Percentiles rank a stretch among this genome's conserved stretches.
Conservation (phyloP, 2,113 vertebrate species). For the Trogon melanurus region DNA sequence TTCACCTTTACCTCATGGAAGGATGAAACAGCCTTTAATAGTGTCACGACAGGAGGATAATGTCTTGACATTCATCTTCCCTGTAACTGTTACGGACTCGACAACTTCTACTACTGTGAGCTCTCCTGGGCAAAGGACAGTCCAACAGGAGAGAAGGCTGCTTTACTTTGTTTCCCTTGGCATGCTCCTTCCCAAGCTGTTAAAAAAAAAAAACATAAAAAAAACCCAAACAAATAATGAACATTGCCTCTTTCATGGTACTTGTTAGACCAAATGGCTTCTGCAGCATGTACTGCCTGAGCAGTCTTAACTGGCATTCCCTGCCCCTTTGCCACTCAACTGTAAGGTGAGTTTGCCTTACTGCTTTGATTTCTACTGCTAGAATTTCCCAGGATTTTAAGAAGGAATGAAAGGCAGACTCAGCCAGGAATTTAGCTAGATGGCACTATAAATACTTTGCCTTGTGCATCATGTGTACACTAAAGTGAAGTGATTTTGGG, state of each 20-base stretch:
- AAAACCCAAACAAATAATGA: background rate
- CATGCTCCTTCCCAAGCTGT: background rate
- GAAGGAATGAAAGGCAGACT: background rate
- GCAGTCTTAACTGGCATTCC: background rate
- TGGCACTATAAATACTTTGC: background rate
- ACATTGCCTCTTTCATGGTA: background rate
- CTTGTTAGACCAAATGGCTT: background rate
- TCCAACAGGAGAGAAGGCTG: background rate
- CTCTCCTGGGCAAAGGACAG: background rate
- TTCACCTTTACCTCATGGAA: background rate
- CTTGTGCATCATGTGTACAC: background rate
- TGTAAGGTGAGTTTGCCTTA: background rate
- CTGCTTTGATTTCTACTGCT: background rate
- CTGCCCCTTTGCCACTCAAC: background rate
- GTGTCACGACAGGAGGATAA: background rate
- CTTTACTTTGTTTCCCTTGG: background rate
- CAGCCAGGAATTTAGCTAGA: background rate
- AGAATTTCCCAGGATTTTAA: background rate
- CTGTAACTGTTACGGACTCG: background rate
- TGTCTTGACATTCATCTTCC: background rate
- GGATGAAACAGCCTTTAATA: background rate
- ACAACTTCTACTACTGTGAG: background rate
- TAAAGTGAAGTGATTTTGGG: background rate
- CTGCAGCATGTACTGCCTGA: background rate
- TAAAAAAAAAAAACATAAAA: no score